A percentile compares a stretch with the other conserved stretches of the same genome.
Conservation (phyloP, 1,140 invertebrate genomes). For the Drosophila aff. region DNA sequence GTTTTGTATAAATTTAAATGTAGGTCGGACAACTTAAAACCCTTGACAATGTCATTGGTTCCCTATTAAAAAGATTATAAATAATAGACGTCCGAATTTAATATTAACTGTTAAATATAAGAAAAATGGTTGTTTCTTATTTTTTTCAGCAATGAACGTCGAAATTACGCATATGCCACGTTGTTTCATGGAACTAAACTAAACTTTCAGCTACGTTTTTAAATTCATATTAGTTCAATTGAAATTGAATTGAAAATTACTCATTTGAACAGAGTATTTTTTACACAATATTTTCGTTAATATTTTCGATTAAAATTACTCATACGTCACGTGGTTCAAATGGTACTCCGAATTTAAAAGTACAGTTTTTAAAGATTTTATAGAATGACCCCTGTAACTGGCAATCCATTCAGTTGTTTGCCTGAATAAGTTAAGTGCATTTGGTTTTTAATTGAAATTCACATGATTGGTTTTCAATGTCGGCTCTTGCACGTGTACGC, state of each 20-base stretch:
- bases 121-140: too few species aligned
- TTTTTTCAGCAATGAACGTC: too few species aligned
- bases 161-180: neutral
- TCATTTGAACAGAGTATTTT: neutral
- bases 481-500: constrained; percentile 19
- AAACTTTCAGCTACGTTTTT: neutral
- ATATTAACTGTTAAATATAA: too few species aligned
- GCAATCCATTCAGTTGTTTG: constrained; percentile 16
- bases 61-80: too few species aligned
- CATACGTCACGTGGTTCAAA: neutral
- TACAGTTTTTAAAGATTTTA: rapidly evolving
- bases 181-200: neutral
- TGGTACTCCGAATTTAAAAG: neutral
- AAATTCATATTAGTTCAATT: neutral
- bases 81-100: too few species aligned
- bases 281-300: neutral
- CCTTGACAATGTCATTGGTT: too few species aligned
- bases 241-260: neutral
- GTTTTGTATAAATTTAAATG: too few species aligned
- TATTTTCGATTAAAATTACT: neutral
- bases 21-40: too few species aligned
- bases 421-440: constrained; percentile 45
- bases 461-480: constrained; percentile 46
- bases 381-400: constrained; percentile 3
- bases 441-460: constrained; percentile 45